Evolutionary conservation across 2,113 vertebrate species (phyloP).

Genomic region (Cyprinodon brontotheroides): DNA sequence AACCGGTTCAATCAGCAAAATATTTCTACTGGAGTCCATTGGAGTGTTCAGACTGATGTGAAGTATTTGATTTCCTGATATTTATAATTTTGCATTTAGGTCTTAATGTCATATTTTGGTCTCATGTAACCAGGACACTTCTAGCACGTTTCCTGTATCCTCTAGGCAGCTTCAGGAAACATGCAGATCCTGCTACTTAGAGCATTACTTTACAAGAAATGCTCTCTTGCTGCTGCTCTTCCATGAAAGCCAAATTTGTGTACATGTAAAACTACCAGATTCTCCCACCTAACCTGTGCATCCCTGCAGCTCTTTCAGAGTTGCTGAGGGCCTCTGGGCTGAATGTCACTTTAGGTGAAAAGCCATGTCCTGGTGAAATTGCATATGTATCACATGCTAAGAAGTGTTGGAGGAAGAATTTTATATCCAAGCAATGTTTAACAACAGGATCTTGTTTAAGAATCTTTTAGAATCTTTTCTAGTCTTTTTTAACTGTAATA

Average conservation of each 20-base stretch:
- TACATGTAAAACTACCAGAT: neutral
- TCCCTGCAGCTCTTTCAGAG: neutral
- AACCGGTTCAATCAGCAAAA: neutral
- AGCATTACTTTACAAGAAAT: neutral
- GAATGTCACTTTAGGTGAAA: neutral
- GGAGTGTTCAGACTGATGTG: neutral
- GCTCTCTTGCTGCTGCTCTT: neutral
- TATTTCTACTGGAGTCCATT: too few relatives aligned
- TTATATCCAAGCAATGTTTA: neutral
- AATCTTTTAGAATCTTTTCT: too few relatives aligned
- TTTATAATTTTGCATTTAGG: neutral
- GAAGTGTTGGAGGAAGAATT: neutral
- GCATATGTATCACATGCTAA: neutral
- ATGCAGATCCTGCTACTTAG: neutral
- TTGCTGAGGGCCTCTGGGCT: neutral
- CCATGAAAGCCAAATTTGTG: neutral
- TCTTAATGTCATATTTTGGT: neutral
- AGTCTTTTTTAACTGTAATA: too few relatives aligned
- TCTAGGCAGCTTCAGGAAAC: neutral
- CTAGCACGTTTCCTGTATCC: neutral
- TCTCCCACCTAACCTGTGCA: neutral
- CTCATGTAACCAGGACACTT: neutral
- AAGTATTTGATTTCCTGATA: neutral
- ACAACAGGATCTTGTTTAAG: neutral
- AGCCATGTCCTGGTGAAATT: neutral